phyloP scores from a whole-genome alignment of 2,888 invertebrate species.

The Dicyrtomina minuta region DNA sequence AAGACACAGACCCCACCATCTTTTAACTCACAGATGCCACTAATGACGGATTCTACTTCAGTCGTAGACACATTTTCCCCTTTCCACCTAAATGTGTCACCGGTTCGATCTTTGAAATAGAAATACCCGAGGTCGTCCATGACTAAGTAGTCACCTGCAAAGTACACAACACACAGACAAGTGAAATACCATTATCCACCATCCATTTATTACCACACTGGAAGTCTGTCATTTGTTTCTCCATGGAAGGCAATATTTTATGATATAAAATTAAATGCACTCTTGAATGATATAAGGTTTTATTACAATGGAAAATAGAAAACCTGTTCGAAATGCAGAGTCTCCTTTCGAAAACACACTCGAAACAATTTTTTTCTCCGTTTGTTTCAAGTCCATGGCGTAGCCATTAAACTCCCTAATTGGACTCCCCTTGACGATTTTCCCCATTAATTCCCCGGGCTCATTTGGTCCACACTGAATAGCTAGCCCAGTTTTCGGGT shows the following conservation, averaged over 20 bases:
- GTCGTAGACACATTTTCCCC: too few relatives aligned
- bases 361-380: slow-evolving; percentile 55
- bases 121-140: slow-evolving; percentile 87
- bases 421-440: slow-evolving; percentile 85
- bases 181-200: too few relatives aligned
- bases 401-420: slow-evolving; percentile 87
- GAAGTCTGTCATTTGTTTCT: too few relatives aligned
- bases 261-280: too few relatives aligned
- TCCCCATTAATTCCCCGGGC: slow-evolving; percentile 94
- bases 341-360: slow-evolving; percentile 9
- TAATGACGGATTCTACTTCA: slow-evolving; percentile 77
- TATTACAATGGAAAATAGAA: neutral
- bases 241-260: too few relatives aligned
- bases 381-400: too few relatives aligned
- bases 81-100: too few relatives aligned
- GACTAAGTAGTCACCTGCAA: slow-evolving; percentile 77
- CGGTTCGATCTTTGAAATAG: slow-evolving; percentile 89
- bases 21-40: slow-evolving; percentile 74
- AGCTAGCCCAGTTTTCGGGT: slow-evolving; percentile 78
- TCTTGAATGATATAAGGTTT: too few relatives aligned
- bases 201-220: too few relatives aligned
- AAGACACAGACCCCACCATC: too few relatives aligned
- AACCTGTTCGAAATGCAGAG: slow-evolving; percentile 3
- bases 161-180: too few relatives aligned
- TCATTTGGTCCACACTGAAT: slow-evolving; percentile 66